These are phyloP conservation scores for Cartodere bifasciata DNA, from an alignment of 2,888 invertebrate genomes.

Conservation along the genomic window DNA sequence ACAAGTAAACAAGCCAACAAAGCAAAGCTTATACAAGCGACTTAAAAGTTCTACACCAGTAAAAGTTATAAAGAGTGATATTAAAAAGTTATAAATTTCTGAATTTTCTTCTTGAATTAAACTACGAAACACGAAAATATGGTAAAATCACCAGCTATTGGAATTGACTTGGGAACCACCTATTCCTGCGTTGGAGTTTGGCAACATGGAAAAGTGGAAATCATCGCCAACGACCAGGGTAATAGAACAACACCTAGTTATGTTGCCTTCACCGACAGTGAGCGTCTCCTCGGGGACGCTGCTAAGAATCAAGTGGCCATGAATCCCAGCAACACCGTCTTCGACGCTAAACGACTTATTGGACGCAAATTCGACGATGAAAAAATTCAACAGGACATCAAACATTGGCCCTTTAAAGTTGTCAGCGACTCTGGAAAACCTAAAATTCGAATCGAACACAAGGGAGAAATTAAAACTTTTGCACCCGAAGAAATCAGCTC, in stretches of 20 bases:
- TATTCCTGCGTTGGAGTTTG: constrained; percentile 77
- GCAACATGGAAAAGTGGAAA: constrained; percentile 72
- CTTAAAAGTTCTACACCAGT: no score
- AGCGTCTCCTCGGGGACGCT: constrained; percentile 55
- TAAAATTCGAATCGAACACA: constrained; percentile 54
- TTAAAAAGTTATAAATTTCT: constrained; percentile 7
- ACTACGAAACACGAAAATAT: constrained; percentile 15
- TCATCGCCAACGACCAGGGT: constrained; percentile 78
- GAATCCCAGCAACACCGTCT: constrained; percentile 61
- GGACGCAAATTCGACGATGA: constrained; percentile 65
- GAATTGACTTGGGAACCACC: constrained; percentile 79
- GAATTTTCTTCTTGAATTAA: constrained; percentile 5
- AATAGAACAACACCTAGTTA: constrained; percentile 75
- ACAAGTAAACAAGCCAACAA: not conserved
- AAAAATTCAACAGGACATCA: constrained; percentile 66
- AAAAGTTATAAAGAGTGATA: no score
- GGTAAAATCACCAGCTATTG: constrained; percentile 45
- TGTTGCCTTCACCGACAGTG: constrained; percentile 59
- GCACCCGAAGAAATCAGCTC: constrained; percentile 59
- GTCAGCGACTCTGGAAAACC: constrained; percentile 52
- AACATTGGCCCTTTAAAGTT: constrained; percentile 74
- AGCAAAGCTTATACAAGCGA: constrained; percentile 1
- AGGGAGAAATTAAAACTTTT: constrained; percentile 47
- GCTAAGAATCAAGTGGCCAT: constrained; percentile 60
- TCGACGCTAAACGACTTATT: constrained; percentile 63